Evolutionary conservation across 1,140 invertebrate species (phyloP).

Genomic region (Drosophila kurseongensis): DNA sequence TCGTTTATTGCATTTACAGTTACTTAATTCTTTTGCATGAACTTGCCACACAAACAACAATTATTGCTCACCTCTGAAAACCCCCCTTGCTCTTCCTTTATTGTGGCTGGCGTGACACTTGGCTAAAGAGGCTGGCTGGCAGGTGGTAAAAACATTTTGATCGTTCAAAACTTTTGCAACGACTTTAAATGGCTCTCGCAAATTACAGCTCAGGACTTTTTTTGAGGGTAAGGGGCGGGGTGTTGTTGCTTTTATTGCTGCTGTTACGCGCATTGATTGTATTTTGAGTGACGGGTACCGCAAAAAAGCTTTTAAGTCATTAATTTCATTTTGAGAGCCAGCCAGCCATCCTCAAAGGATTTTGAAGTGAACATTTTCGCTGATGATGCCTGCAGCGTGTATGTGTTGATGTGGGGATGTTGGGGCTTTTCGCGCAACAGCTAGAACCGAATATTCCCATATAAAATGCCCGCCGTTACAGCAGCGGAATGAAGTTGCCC

Average conservation of each 20-base stretch:
- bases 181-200: slow-evolving; percentile 64
- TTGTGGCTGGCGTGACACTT: slow-evolving; percentile 47
- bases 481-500: slow-evolving; percentile 44
- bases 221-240: not conserved
- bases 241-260: slow-evolving; percentile 39
- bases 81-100: slow-evolving; percentile 15
- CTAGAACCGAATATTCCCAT: not conserved
- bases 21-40: slow-evolving; percentile 81
- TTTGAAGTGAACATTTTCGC: slow-evolving; percentile 70
- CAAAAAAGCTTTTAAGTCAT: slow-evolving; percentile 82
- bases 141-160: slow-evolving; percentile 67
- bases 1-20: slow-evolving; percentile 78
- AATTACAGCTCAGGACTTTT: slow-evolving; percentile 64
- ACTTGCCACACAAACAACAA: slow-evolving; percentile 81
- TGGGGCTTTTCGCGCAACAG: slow-evolving; percentile 1
- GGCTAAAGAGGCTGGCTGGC: slow-evolving; percentile 20
- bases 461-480: slow-evolving; percentile 37
- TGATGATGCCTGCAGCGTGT: slow-evolving; percentile 34
- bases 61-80: slow-evolving; percentile 62
- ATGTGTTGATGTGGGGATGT: not conserved
- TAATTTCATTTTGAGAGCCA: slow-evolving; percentile 73
- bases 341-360: slow-evolving; percentile 67
- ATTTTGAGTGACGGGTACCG: slow-evolving; percentile 80
- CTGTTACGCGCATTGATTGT: slow-evolving; percentile 76
- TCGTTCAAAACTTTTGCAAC: slow-evolving; percentile 69